phyloP scores from a whole-genome alignment of 2,888 invertebrate genomes.

The Yponomeuta plumbellus region DNA sequence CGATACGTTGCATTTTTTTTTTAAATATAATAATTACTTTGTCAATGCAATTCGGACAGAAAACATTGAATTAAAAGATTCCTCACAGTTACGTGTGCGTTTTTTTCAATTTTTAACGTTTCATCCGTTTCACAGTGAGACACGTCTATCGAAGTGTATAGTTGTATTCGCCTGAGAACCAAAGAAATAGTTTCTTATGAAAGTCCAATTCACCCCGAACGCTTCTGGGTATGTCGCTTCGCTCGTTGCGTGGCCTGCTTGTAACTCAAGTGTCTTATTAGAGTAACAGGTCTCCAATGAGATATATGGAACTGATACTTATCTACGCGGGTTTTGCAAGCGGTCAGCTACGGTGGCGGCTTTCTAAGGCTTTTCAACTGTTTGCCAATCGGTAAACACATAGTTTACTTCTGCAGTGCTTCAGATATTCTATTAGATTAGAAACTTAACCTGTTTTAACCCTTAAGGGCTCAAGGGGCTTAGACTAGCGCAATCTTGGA shows the following conservation, averaged over 20 bases:
- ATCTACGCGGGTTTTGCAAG: slow-evolving; percentile 7
- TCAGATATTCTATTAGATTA: too few relatives aligned
- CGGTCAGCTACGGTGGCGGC: slow-evolving; percentile 6
- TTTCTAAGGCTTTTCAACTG: not conserved
- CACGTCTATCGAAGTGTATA: too few relatives aligned
- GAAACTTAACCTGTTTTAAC: too few relatives aligned
- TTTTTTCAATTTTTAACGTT: too few relatives aligned
- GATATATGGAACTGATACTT: slow-evolving; percentile 7
- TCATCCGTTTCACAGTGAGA: too few relatives aligned
- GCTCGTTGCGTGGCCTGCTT: not conserved
- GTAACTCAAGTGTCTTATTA: slow-evolving; percentile 3
- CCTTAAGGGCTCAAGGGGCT: too few relatives aligned
- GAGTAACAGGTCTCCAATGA: slow-evolving; percentile 14
- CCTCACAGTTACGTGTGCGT: too few relatives aligned
- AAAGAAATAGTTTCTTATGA: not conserved
- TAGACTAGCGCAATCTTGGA: too few relatives aligned
- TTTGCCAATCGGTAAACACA: not conserved
- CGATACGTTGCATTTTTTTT: too few relatives aligned
- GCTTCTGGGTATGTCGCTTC: not conserved
- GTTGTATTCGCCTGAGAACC: rapidly evolving
- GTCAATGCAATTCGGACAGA: too few relatives aligned
- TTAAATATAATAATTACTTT: too few relatives aligned
- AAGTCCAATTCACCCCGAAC: not conserved
- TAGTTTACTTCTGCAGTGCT: not conserved
- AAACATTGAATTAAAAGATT: too few relatives aligned